Evolutionary conservation across 1,140 invertebrate genomes (phyloP), one percentile per base, ranked within the genome.

Genomic region (Ditylenchus dipsaci): DNA sequence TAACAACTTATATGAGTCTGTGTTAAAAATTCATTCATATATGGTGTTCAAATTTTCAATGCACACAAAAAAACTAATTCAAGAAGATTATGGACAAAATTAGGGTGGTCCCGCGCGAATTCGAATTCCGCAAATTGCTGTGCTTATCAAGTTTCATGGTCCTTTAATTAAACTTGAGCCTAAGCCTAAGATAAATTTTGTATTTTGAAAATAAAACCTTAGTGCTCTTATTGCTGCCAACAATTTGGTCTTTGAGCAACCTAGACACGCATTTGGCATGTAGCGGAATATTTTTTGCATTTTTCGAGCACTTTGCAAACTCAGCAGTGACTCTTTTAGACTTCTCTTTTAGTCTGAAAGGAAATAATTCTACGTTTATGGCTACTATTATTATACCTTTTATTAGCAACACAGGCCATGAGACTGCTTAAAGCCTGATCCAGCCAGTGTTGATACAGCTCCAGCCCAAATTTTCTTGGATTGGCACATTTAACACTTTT

Each of bases 211-310:
- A n/a, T n/a, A n/a, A n/a, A n/a, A n/a, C n/a, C 43, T 45, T 45
- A 11, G 43, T 11, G 43, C n/a, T 45, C 11, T 13, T 45, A 45
- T 45, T 13, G 43, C 43, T 45, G 11, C 68, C 69, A n/a, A 43
- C 19, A 23, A 71, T 38, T 1, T 69, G 27, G 3, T 38, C 59
- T 43, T 66, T 29, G 15, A 74, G 27, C 53, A 71, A 30, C 27
- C 23, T 19, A 0, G 69, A 71, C n/a, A 71, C 19, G 19, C 69
- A 71, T 64, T 71, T 71, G 42, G 69, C 69, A 47, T 72, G 68
- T n/a, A 71, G 58, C 7, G 69, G 69, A 49, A 71, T 66, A 21
- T 68, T 49, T 68, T 43, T 74, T 7, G 69, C 57, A 11, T 23
- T 21, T 13, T 72, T 63, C 1, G 53, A 62, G 42, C 69, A 71